A percentile compares a stretch with the other conserved stretches of the same genome.
These are phyloP conservation scores for Bombus fervidus DNA, from an alignment of 1,140 invertebrate species.

Conservation along the genomic window DNA sequence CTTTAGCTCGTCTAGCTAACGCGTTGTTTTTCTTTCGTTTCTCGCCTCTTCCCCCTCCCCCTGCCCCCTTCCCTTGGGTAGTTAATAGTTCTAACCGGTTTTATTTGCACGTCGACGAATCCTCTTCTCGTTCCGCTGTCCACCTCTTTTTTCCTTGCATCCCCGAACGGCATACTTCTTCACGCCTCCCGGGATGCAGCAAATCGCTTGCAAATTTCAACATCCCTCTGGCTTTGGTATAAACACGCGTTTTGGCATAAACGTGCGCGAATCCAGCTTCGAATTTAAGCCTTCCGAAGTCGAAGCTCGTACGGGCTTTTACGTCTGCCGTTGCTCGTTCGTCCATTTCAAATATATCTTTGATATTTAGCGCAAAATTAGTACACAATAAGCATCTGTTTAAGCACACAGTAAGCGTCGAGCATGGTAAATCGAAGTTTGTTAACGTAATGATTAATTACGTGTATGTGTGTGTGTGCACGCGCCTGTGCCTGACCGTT, in stretches of 20 bases:
- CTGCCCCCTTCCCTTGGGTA: background rate
- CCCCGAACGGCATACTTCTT: background rate
- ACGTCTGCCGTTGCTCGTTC: too few relatives aligned
- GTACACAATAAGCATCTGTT: too few relatives aligned
- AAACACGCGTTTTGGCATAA: background rate
- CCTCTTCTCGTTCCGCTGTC: slow-evolving; percentile 37
- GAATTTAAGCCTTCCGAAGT: too few relatives aligned
- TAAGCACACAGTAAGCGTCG: too few relatives aligned
- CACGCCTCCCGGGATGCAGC: background rate
- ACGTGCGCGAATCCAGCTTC: too few relatives aligned
- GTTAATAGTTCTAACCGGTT: slow-evolving; percentile 42
- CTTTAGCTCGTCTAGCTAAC: background rate
- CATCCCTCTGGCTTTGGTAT: background rate
- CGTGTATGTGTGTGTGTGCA: too few relatives aligned
- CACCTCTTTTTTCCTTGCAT: slow-evolving; percentile 3
- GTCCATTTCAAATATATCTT: too few relatives aligned
- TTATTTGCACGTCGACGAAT: slow-evolving; percentile 37
- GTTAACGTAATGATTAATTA: too few relatives aligned
- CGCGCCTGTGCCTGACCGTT: too few relatives aligned
- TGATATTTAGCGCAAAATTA: too few relatives aligned
- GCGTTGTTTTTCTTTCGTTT: background rate
- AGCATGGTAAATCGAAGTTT: too few relatives aligned
- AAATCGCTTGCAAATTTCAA: background rate
- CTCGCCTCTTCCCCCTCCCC: background rate
- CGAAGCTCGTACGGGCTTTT: too few relatives aligned